Evolutionary conservation across 2,113 vertebrate species (phyloP).

Genomic region (Baryphthengus martii): DNA sequence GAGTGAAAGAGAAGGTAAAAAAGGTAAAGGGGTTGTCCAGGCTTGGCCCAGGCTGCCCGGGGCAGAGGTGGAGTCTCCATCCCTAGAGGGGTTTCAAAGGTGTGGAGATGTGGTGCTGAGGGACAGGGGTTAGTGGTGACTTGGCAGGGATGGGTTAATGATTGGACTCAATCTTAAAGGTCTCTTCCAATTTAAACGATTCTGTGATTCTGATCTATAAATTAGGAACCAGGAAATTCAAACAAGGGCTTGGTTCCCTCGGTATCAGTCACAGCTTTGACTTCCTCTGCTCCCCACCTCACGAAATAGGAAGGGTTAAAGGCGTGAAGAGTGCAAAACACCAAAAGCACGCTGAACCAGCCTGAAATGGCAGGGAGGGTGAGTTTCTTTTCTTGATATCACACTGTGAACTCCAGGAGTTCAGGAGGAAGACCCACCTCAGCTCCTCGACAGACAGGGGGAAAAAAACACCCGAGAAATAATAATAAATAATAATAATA

Average conservation of each 20-base stretch:
- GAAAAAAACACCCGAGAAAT: neutral
- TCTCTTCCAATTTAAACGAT: neutral
- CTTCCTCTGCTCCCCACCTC: neutral
- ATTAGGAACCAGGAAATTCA: neutral
- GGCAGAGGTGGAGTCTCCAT: neutral
- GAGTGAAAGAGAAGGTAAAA: neutral
- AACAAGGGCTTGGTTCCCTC: neutral
- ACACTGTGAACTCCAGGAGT: neutral
- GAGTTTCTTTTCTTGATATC: neutral
- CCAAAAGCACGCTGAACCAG: neutral
- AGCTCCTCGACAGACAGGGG: neutral
- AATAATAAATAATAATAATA: neutral
- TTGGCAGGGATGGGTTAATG: neutral
- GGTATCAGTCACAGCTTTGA: neutral
- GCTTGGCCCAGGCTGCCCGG: neutral
- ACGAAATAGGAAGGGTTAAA: neutral
- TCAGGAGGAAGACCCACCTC: neutral
- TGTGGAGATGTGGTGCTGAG: neutral
- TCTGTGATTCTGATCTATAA: neutral
- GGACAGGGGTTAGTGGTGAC: neutral
- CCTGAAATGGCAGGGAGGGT: neutral
- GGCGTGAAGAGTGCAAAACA: neutral
- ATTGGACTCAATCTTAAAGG: neutral
- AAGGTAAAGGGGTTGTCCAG: neutral
- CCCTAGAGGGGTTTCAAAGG: neutral